phyloP scores from a whole-genome alignment of 2,888 invertebrate genomes.

The Catocala fraxini region DNA sequence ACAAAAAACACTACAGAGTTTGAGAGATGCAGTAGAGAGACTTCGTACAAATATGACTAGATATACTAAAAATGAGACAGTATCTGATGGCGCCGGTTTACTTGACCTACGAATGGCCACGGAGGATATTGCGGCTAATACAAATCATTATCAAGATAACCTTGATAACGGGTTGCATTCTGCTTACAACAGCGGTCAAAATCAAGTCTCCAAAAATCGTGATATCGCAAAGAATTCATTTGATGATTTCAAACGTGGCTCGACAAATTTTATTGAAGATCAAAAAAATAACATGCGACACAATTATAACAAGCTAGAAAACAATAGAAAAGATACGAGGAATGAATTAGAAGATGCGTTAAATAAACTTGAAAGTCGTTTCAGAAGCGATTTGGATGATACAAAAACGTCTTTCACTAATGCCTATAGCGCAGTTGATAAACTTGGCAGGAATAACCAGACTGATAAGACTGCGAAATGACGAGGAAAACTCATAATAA shows the following conservation, averaged over 20 bases:
- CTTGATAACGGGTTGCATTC: slow-evolving; percentile 1
- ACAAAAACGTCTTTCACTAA: too few species aligned
- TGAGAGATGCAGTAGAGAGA: slow-evolving; percentile 24
- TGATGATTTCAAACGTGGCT: slow-evolving; percentile 8
- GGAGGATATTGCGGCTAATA: neutral
- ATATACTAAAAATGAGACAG: slow-evolving; percentile 1
- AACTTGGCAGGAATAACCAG: too few species aligned
- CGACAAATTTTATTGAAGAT: slow-evolving; percentile 1
- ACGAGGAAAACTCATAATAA: too few species aligned
- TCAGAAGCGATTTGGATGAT: neutral
- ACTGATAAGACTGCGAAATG: too few species aligned
- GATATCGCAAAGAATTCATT: slow-evolving; percentile 10
- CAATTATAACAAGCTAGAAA: slow-evolving; percentile 8
- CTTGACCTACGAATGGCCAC: slow-evolving; percentile 28
- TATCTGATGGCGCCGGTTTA: slow-evolving; percentile 8
- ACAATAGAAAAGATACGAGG: neutral
- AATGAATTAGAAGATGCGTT: neutral
- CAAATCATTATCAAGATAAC: slow-evolving; percentile 10
- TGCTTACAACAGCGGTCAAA: slow-evolving; percentile 20
- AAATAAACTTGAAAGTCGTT: neutral
- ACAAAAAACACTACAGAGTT: slow-evolving; percentile 21
- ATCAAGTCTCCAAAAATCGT: slow-evolving; percentile 4
- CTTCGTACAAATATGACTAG: slow-evolving; percentile 23
- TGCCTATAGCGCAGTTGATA: too few species aligned
- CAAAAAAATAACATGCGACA: slow-evolving; percentile 4